Evolutionary conservation across 1,140 invertebrate genomes (phyloP).

Genomic region (Geopemphigus sp.): DNA sequence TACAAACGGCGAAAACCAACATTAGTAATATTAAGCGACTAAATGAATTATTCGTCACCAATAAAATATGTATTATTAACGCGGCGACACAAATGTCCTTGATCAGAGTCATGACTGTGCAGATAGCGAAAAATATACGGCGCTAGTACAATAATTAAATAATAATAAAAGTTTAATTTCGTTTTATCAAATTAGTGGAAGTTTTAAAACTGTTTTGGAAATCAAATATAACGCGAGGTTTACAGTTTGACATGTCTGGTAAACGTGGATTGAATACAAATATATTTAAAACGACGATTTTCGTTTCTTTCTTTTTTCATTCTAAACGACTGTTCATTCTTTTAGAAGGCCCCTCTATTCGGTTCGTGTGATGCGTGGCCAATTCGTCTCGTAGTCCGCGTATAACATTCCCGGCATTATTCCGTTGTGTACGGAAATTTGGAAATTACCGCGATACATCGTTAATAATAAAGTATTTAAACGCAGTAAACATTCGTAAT

Average conservation of each 20-base stretch:
- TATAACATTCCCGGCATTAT: background rate
- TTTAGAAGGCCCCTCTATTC: background rate
- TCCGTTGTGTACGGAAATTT: background rate
- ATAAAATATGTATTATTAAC: background rate
- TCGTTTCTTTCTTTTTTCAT: background rate
- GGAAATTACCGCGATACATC: too few relatives aligned
- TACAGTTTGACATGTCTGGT: too few relatives aligned
- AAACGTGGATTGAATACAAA: too few relatives aligned
- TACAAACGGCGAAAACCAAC: too few relatives aligned
- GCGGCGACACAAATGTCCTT: background rate
- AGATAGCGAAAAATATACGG: background rate
- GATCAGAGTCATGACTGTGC: background rate
- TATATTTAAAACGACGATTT: too few relatives aligned
- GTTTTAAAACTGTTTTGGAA: background rate
- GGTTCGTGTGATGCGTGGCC: background rate
- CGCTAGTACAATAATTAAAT: background rate
- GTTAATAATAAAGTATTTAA: too few relatives aligned
- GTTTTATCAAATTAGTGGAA: background rate
- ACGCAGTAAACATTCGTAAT: too few relatives aligned
- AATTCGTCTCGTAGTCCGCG: background rate
- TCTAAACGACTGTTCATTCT: background rate
- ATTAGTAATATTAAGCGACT: background rate
- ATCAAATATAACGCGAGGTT: background rate
- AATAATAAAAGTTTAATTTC: background rate
- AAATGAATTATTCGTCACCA: constrained; percentile 3